Conservation (phyloP, 2,797 vertebrate species). For the Neomorphus geoffroyi region DNA sequence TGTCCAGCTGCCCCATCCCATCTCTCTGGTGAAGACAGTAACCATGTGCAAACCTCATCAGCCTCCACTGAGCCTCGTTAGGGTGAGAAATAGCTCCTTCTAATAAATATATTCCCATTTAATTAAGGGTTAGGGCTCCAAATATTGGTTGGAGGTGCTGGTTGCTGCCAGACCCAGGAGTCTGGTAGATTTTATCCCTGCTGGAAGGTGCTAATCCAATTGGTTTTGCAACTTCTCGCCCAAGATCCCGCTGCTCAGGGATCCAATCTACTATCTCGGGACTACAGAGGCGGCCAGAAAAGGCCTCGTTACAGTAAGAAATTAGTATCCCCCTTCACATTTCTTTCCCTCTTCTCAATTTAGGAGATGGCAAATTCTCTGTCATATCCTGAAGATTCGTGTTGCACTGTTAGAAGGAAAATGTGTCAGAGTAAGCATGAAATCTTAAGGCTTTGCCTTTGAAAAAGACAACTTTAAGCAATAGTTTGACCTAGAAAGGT, state of each 20-base stretch:
- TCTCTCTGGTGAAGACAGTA: background rate
- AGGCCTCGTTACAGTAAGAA: background rate
- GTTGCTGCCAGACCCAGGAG: background rate
- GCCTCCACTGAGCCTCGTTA: background rate
- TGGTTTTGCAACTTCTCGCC: background rate
- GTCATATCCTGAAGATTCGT: conserved; percentile 31
- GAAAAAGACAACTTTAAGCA: conserved; percentile 55
- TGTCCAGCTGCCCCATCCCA: background rate
- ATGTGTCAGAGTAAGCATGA: conserved; percentile 43
- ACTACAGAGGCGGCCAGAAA: background rate
- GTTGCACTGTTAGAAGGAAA: conserved; percentile 41
- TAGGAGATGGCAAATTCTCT: conserved; percentile 53
- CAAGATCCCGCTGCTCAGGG: background rate
- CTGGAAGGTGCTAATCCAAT: background rate
- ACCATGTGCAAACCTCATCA: background rate
- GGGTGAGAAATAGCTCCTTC: background rate
- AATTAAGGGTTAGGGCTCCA: background rate
- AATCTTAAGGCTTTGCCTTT: conserved; percentile 1
- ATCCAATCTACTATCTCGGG: background rate
- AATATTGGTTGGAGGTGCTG: background rate
- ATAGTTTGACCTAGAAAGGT: conserved; percentile 75
- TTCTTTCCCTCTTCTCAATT: conserved; percentile 6
- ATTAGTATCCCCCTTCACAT: background rate
- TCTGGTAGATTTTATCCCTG: background rate
- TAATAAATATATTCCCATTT: background rate